A percentile compares a stretch with the other conserved stretches of the same genome.
phyloP scores from a whole-genome alignment of 2,797 vertebrate species.

The Microhierax caerulescens region DNA sequence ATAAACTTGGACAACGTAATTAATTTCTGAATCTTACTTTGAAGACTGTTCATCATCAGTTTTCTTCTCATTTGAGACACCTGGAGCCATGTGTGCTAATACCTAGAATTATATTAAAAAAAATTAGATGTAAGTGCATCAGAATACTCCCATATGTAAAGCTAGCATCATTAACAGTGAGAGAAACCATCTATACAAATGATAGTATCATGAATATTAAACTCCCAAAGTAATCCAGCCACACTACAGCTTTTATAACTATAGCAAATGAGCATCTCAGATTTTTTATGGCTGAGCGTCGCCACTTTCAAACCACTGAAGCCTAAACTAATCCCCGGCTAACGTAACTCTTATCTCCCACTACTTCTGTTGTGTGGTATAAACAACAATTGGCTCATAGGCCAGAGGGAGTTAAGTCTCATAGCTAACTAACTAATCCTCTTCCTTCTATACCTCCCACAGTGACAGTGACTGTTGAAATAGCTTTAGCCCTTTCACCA shows the following conservation, averaged over 20 bases:
- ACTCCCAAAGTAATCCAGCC: not conserved
- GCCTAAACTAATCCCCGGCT: not conserved
- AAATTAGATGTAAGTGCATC: not conserved
- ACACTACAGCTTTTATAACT: not conserved
- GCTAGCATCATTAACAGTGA: not conserved
- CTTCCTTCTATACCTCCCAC: not conserved
- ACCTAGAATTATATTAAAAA: not conserved
- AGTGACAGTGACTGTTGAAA: accelerated
- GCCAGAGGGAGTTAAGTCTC: not conserved
- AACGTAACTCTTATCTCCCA: not conserved
- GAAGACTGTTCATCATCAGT: not conserved
- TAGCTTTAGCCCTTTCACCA: not conserved
- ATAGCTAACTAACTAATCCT: not conserved
- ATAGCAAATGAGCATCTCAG: not conserved
- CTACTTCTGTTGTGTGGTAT: not conserved
- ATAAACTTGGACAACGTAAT: not conserved
- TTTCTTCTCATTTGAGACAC: slow-evolving; percentile 31
- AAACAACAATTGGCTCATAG: accelerated
- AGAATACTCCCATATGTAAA: not conserved
- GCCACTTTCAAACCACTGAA: not conserved
- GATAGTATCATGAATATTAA: not conserved
- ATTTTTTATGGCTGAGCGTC: not conserved
- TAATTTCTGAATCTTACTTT: slow-evolving; percentile 54
- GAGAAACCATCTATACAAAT: not conserved
- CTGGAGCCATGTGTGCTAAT: slow-evolving; percentile 52